These are phyloP conservation scores for Balaenoptera acutorostrata DNA, from an alignment of 2,113 vertebrate genomes.

Conservation along the genomic window DNA sequence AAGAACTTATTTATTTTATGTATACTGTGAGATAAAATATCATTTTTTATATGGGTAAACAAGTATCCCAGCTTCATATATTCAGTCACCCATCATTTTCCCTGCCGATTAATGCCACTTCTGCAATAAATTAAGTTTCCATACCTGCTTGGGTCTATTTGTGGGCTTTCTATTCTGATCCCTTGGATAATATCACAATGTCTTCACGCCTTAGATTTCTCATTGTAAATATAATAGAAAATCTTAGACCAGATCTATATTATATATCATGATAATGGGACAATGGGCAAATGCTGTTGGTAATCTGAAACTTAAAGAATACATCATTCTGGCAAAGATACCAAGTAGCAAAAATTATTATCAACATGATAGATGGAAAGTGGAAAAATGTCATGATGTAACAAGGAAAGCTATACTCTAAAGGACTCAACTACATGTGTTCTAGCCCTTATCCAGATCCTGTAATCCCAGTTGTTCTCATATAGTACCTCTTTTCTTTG, in stretches of 20 bases:
- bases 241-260: not conserved
- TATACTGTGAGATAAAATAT: not conserved
- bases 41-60: not conserved
- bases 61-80: not conserved
- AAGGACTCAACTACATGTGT: not conserved
- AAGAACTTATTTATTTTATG: not conserved
- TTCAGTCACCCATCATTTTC: not conserved
- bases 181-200: not conserved
- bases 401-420: not conserved
- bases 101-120: not conserved
- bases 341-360: not conserved
- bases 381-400: not conserved
- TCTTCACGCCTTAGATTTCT: not conserved
- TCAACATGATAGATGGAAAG: not conserved
- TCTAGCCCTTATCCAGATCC: not conserved
- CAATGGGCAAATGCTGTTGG: not conserved
- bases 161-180: not conserved
- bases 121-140: not conserved
- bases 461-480: not conserved
- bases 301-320: not conserved
- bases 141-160: not conserved
- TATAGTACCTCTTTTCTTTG: not conserved
- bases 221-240: not conserved
- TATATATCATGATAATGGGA: not conserved
- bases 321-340: not conserved